Base-by-base conservation (phyloP, 2,888 invertebrate species). In the Syrphus vitripennis region DNA sequence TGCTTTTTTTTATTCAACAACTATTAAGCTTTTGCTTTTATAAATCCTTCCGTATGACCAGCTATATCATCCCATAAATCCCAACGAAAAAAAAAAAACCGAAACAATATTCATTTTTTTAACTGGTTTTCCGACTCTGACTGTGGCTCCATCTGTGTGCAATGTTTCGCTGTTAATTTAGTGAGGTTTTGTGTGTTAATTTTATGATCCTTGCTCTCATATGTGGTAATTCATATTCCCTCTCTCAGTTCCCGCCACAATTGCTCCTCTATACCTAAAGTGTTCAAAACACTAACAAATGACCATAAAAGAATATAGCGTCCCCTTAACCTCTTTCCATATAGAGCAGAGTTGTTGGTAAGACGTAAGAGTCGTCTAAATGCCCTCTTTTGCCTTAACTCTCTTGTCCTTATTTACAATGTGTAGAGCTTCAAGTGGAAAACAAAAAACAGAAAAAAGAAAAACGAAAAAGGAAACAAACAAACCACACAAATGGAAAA, bases 401-500 rank as follows among this genome's bases (percentile, higher is more conserved):
- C 12, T 34, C 9, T 34, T 34, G 10, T 12, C 12, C 75, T 78
- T 81, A 86, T 81, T 81, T 86, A 86, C 72, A 70, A 81, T 78
- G 77, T 74, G 77, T 77, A 77, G 70, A 59, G 21, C 63, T 42
- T 16, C 40, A 72, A 77, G 55, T 77, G 72, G 82, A 59, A 53
- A 77, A 72, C 48, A 34, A 45, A 45, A 67, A 84, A 81, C 69
- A 40, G 42, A 72, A 77, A 80, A 65, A 14, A 83, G 70, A 48
- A 69, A 82, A 81, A 57, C 26, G 59, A 53, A 78, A 86, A 70
- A 81, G 59, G 72, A 86, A 86, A 57, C 81, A 86, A 81, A 72
- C 81, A 82, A 78, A 81, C 81, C 86, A 55, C 81, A 86, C 77
- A 77, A 82, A 86, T 86, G 86, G 77, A 78, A 86, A 82, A 86